Evolutionary conservation across 2,797 vertebrate genomes (phyloP).

Genomic region (Onychomys torridus): DNA sequence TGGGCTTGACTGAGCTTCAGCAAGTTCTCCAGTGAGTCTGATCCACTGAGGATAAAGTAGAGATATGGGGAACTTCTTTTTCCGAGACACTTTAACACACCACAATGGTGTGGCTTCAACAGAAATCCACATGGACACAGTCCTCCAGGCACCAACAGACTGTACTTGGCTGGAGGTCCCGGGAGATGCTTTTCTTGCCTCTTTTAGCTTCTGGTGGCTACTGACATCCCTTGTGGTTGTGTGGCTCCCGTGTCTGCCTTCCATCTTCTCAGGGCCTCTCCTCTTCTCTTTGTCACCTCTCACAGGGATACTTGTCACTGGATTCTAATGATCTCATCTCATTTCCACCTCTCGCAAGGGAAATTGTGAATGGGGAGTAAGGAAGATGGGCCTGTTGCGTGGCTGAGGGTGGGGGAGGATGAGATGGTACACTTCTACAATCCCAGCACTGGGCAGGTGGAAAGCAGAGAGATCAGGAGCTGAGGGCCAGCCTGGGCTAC

Average conservation of each 20-base stretch:
- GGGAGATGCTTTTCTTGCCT: background rate
- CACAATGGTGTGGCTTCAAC: background rate
- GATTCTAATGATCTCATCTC: background rate
- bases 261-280: background rate
- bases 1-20: background rate
- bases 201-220: background rate
- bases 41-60: background rate
- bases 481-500: background rate
- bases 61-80: background rate
- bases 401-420: background rate
- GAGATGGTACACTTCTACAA: background rate
- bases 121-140: background rate
- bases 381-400: background rate
- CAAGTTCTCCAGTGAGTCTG: background rate
- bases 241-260: background rate
- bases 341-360: background rate
- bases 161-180: background rate
- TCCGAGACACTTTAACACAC: background rate
- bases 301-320: background rate
- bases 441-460: background rate
- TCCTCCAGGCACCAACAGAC: background rate
- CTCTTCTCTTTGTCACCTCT: background rate
- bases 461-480: background rate
- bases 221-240: fast-evolving
- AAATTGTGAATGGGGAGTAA: background rate